These are phyloP conservation scores for Barnardius zonarius DNA, from an alignment of 2,113 vertebrate species.

Conservation along the genomic window DNA sequence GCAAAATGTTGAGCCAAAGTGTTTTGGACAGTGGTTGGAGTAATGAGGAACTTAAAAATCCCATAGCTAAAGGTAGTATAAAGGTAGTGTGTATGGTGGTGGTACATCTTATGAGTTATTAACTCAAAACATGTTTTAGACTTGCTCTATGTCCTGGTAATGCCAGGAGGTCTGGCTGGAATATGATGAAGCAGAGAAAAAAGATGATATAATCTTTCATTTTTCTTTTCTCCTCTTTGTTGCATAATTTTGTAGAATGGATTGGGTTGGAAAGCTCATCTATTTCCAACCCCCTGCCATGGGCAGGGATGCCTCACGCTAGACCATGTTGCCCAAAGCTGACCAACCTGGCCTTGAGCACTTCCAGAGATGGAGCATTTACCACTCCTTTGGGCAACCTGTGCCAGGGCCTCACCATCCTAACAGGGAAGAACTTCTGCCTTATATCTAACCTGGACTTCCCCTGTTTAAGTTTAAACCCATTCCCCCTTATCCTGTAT, in stretches of 20 bases:
- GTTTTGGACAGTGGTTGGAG: neutral
- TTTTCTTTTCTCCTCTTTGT: neutral
- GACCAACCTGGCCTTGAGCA: neutral
- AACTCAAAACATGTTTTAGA: neutral
- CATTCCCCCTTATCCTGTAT: neutral
- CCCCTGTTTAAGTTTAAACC: neutral
- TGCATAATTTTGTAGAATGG: neutral
- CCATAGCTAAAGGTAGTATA: neutral
- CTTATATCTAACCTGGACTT: neutral
- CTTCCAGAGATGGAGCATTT: neutral
- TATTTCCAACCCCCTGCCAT: neutral
- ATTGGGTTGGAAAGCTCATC: neutral
- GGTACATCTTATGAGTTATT: neutral
- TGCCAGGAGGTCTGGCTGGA: neutral
- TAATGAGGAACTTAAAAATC: neutral
- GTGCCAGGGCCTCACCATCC: neutral
- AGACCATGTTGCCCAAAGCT: neutral
- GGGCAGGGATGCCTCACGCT: neutral
- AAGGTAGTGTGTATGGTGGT: fast-evolving
- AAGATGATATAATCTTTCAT: neutral
- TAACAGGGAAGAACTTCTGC: neutral
- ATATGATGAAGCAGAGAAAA: neutral
- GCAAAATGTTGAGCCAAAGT: neutral
- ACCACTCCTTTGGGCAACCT: neutral
- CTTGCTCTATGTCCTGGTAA: neutral